phyloP scores from a whole-genome alignment of 2,888 invertebrate genomes.

The Eremobia ochroleuca region DNA sequence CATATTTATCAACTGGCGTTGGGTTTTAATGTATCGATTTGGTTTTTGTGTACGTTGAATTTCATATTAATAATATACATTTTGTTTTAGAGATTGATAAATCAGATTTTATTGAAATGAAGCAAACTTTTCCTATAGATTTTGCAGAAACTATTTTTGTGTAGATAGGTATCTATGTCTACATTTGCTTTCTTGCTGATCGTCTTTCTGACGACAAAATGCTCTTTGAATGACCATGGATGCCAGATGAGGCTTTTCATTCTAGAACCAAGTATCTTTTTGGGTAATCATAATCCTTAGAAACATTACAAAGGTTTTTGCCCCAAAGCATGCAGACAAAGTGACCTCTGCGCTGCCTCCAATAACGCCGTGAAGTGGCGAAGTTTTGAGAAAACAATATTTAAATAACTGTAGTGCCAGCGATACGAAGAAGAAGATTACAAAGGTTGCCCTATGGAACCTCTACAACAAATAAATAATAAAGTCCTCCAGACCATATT shows the following conservation, averaged over 20 bases:
- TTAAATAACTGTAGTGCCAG: not conserved
- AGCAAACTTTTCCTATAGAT: not conserved
- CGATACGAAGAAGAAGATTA: too few species aligned
- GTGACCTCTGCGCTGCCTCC: too few species aligned
- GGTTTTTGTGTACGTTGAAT: not conserved
- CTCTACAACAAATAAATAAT: too few species aligned
- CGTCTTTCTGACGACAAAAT: not conserved
- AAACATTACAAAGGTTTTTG: not conserved
- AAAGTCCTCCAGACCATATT: too few species aligned
- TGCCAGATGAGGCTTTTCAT: not conserved
- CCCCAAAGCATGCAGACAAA: not conserved
- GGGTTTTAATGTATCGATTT: conserved; percentile 13
- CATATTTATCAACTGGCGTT: not conserved
- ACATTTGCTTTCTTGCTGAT: not conserved
- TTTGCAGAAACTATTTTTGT: not conserved
- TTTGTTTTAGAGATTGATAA: not conserved
- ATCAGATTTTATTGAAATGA: not conserved
- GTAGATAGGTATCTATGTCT: not conserved
- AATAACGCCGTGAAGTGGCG: too few species aligned
- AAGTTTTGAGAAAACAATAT: too few species aligned
- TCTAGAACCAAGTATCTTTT: too few species aligned
- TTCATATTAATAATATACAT: not conserved
- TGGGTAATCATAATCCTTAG: not conserved
- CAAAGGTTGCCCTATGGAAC: not conserved
- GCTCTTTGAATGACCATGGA: not conserved